Base-by-base conservation (phyloP, 2,888 invertebrate genomes). In the Eristalis arbustorum region DNA sequence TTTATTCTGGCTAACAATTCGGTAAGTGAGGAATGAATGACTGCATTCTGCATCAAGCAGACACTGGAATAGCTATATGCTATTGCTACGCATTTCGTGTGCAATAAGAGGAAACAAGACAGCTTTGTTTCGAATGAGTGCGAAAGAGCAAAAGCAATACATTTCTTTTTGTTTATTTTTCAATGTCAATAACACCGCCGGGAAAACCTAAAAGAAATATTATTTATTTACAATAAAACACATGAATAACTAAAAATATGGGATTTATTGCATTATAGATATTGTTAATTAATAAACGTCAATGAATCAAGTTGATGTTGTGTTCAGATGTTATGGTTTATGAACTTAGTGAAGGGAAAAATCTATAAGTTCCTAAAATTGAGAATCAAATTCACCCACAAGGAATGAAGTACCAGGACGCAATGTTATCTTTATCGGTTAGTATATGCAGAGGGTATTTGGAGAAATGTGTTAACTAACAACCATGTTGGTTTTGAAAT, bases 81-180 rank as follows among this genome's bases (percentile, higher is more conserved):
- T 79, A 62, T 66, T 77, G 69, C 79, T 81, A 68, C 69, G 74
- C 71, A 72, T 77, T 77, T 77, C 68, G 49, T 23, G 71, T 81
- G 63, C 81, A 68, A 77, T 76, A 71, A 62, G 57, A 74, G 37
- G 63, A 84, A 81, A 37, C 28, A 63, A 28, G 69, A 74, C 62
- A 76, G 77, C 68, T 63, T 28, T 42, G 23, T 8, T 23, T 69
- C 56, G 8, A 22, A 66, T 25, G 31, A 79, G 83, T 83, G 83
- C 25, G 83, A 83, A 62, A 79, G 78, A 75, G 83, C 59, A 49
- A 72, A 64, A 78, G 74, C 18, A 59, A 87, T 72, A 5, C 57
- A 82, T 77, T 79, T 75, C 75, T 80, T 88, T 79, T 88, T 88
- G 88, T 88, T 88, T 88, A 88, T 84, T 88, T 88, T 88, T 88